Base-by-base conservation (phyloP, 2,113 vertebrate species). In the Tyrannus savana region DNA sequence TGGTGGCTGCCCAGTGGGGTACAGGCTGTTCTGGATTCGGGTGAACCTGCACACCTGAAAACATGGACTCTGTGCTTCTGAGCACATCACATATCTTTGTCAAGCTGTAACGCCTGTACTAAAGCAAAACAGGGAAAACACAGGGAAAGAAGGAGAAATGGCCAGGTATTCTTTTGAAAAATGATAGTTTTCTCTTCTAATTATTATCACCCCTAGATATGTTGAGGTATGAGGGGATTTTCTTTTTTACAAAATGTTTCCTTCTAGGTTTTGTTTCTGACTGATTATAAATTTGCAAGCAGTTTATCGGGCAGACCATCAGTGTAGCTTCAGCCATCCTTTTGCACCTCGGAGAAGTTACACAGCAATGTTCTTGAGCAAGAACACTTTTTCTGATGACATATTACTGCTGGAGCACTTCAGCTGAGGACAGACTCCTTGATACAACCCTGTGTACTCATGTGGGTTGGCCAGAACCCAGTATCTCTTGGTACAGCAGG, bases 1-100 rank as follows among this genome's bases (percentile, higher is more conserved):
- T 15, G 58, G 44, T 1, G 2, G 35, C 71, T 68, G 13, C 19
- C 63, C 58, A 1, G 19, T 2, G 13, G 9, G 30, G 3, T 2
- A 0, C 0, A 9, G 37, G 66, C 71, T 66, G 79, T 64, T 18
- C 76, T 7, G 50, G 19, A 7, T 15, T 7, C 82, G 0, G 39
- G 39, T 2, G 71, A n/a, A 16, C 72, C 49, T 11, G 46, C 50
- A 10, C 1, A 2, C 30, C 58, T 41, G 64, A 63, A 72, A 59
- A 49, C 27, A 2, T 0, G 60, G 47, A 13, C 6, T 27, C 55
- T 14, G 35, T 44, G 62, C 66, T 55, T 31, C 30, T 4, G 39
- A 71, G 47, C 42, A 8, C 73, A 4, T 23, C 68, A 0, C 0
- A 0, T 41, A 64, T 37, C 66, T 44, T 27, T 37, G 62, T 21